phyloP scores from a whole-genome alignment of 64 coral and sea anemone species.

The Montipora cactus region DNA sequence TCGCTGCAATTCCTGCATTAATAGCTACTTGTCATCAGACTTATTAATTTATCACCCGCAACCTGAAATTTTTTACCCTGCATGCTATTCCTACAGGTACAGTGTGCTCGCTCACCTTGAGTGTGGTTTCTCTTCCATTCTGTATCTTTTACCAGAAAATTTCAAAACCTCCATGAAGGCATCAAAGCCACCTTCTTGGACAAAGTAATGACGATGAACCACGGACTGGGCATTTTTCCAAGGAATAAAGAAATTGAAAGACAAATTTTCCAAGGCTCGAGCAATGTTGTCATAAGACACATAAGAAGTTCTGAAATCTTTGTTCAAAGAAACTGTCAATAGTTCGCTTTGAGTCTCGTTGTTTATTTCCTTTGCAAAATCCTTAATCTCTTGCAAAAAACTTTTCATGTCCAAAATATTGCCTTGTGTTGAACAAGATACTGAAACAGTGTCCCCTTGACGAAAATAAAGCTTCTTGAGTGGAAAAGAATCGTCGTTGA shows the following conservation, averaged over 20 bases:
- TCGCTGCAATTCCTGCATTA: no score
- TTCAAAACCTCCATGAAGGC: slow-evolving; percentile 81
- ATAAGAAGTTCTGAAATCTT: background rate
- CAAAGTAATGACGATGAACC: slow-evolving; percentile 89
- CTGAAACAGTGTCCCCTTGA: slow-evolving; percentile 61
- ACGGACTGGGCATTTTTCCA: slow-evolving; percentile 82
- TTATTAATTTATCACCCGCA: no score
- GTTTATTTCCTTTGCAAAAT: slow-evolving; percentile 48
- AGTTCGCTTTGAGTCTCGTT: slow-evolving; percentile 13
- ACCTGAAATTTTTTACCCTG: no score
- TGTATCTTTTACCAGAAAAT: slow-evolving; percentile 80
- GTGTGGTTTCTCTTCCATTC: slow-evolving; percentile 24
- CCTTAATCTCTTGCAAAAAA: slow-evolving; percentile 63
- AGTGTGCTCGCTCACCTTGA: slow-evolving; percentile 14
- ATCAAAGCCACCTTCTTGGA: slow-evolving; percentile 93
- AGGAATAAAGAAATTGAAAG: slow-evolving; percentile 89
- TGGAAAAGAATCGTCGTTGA: slow-evolving; percentile 65
- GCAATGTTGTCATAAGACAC: slow-evolving; percentile 68
- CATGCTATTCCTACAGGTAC: no score
- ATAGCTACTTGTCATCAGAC: no score
- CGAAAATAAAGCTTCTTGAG: slow-evolving; percentile 79
- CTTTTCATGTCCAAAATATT: slow-evolving; percentile 65
- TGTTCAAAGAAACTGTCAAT: slow-evolving; percentile 22
- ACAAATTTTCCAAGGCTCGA: slow-evolving; percentile 67
- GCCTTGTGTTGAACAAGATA: slow-evolving; percentile 68